Conservation (phyloP, 2,888 invertebrate species). For the Helleia helle region DNA sequence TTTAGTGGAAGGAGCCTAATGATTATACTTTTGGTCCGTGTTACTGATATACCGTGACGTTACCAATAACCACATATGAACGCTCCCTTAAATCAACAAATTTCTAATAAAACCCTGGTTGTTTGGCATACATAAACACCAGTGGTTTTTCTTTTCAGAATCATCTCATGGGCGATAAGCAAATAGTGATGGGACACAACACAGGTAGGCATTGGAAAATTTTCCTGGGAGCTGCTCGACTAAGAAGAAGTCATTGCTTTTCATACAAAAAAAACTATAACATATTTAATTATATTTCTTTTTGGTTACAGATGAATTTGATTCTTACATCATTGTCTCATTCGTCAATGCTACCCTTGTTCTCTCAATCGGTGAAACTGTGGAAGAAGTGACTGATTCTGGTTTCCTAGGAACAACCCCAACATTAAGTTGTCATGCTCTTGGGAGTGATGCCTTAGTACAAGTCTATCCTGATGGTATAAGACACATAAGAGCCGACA, state of each 20-base stretch:
- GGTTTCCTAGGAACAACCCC: slow-evolving; percentile 99
- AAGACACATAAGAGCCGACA: slow-evolving; percentile 97
- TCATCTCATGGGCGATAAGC: slow-evolving; percentile 64
- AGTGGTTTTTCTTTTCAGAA: slow-evolving; percentile 92
- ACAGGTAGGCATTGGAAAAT: slow-evolving; percentile 59
- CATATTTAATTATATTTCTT: slow-evolving; percentile 41
- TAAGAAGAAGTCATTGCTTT: slow-evolving; percentile 31
- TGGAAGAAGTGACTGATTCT: slow-evolving; percentile 99
- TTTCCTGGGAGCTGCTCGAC: slow-evolving; percentile 41
- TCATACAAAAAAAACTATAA: slow-evolving; percentile 12
- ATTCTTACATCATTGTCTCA: slow-evolving; percentile 99
- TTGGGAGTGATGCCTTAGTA: slow-evolving; percentile 97
- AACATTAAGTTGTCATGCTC: slow-evolving; percentile 96
- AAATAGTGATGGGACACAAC: slow-evolving; percentile 47
- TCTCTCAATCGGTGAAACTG: slow-evolving; percentile 98
- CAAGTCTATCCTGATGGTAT: slow-evolving; percentile 99
- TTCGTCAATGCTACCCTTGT: slow-evolving; percentile 98
- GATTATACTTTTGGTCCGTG: slow-evolving; percentile 72
- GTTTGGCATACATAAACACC: slow-evolving; percentile 88
- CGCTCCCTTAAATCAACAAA: slow-evolving; percentile 66
- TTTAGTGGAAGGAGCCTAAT: slow-evolving; percentile 56
- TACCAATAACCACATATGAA: slow-evolving; percentile 64
- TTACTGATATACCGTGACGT: slow-evolving; percentile 68
- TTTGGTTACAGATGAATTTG: slow-evolving; percentile 94
- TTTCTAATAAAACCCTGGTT: slow-evolving; percentile 75